These are phyloP conservation scores for Microcebus murinus DNA, from an alignment of 2,113 vertebrate species.

Conservation along the genomic window DNA sequence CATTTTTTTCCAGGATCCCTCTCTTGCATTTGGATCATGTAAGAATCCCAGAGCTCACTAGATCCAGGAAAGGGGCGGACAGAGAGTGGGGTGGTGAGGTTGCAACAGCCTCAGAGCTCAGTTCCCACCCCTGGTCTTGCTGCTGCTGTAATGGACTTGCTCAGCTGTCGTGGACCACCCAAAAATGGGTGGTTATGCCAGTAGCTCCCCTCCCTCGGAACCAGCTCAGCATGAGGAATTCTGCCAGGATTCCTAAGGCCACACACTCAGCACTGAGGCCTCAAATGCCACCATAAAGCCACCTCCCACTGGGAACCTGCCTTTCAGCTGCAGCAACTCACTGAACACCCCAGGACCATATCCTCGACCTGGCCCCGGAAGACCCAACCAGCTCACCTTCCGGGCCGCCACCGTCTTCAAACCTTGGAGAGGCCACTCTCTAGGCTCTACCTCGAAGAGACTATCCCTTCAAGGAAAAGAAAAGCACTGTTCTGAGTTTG, in stretches of 20 bases:
- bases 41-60: neutral
- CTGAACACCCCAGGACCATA: neutral
- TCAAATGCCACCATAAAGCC: neutral
- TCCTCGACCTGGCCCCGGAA: neutral
- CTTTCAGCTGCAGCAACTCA: neutral
- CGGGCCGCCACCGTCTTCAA: neutral
- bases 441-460: neutral
- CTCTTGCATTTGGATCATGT: neutral
- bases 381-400: neutral
- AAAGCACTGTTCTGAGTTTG: neutral
- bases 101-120: neutral
- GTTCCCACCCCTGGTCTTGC: neutral
- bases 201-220: neutral
- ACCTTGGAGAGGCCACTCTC: neutral
- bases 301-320: neutral
- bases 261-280: neutral
- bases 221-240: neutral
- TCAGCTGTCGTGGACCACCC: neutral
- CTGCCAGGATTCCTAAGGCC: neutral
- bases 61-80: neutral
- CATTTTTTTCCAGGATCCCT: neutral
- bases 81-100: neutral
- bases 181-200: neutral
- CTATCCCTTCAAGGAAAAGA: neutral
- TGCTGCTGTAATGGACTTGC: neutral